Evolutionary conservation across 1,140 invertebrate species (phyloP).

Genomic region (Pantala flavescens): DNA sequence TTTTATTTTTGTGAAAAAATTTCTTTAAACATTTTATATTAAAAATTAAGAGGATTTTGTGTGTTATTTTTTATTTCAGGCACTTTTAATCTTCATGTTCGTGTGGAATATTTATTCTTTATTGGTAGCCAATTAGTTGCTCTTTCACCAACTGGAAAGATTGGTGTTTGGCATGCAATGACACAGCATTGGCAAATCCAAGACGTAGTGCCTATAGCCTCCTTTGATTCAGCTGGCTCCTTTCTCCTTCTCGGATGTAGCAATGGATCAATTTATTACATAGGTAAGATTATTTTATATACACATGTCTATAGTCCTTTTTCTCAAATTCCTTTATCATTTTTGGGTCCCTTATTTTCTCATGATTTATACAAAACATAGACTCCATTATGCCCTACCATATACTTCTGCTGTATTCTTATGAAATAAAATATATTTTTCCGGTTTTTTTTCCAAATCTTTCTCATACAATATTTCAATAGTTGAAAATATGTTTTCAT

Average conservation of each 20-base stretch:
- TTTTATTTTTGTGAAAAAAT: no score
- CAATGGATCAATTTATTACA: slow-evolving; percentile 95
- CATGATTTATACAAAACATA: no score
- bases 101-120: slow-evolving; percentile 92
- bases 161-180: slow-evolving; percentile 97
- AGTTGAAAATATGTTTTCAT: no score
- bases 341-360: no score
- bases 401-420: slow-evolving; percentile 18
- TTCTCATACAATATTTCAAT: no score
- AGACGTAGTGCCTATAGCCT: slow-evolving; percentile 87
- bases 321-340: neutral
- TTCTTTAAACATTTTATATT: no score
- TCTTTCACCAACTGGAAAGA: slow-evolving; percentile 86
- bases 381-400: no score
- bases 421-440: no score
- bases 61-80: slow-evolving; percentile 35
- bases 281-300: slow-evolving; percentile 58
- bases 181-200: slow-evolving; percentile 97
- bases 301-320: neutral
- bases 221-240: slow-evolving; percentile 92
- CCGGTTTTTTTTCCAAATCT: no score
- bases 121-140: slow-evolving; percentile 95
- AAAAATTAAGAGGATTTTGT: no score
- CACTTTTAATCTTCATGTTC: slow-evolving; percentile 81
- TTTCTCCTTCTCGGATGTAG: slow-evolving; percentile 89